These are phyloP conservation scores for Mamestra brassicae DNA, from an alignment of 2,888 invertebrate species.

Conservation along the genomic window DNA sequence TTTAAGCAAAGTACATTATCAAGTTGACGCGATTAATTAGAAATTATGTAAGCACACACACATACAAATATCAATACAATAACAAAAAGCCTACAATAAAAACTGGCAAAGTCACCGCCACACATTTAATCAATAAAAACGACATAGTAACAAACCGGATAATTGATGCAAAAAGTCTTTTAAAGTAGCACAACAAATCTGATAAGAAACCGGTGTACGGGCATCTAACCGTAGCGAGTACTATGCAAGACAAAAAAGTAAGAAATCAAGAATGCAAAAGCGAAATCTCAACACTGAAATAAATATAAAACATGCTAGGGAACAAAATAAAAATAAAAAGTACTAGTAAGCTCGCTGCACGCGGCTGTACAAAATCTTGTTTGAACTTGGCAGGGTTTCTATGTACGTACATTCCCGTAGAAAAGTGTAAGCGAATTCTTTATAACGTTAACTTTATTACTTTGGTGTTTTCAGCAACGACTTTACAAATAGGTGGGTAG, in stretches of 20 bases:
- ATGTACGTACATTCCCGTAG: constrained; percentile 26
- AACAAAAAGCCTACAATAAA: constrained; percentile 51
- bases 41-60: constrained; percentile 18
- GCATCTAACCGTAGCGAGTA: constrained; percentile 64
- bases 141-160: constrained; percentile 66
- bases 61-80: constrained; percentile 22
- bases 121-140: constrained; percentile 61
- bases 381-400: constrained; percentile 48
- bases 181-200: constrained; percentile 70
- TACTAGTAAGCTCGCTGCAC: constrained; percentile 24
- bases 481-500: constrained; percentile 10
- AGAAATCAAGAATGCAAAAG: constrained; percentile 63
- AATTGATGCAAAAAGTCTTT: constrained; percentile 72
- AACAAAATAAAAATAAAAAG: constrained; percentile 39
- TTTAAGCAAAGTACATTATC: neutral
- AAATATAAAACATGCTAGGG: constrained; percentile 50
- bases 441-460: constrained; percentile 39
- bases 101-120: constrained; percentile 47
- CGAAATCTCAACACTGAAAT: constrained; percentile 49
- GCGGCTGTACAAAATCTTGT: constrained; percentile 43
- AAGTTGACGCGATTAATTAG: constrained; percentile 5
- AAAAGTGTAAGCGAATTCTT: constrained; percentile 56
- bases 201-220: constrained; percentile 72
- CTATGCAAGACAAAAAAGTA: constrained; percentile 60
- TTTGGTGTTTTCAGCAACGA: constrained; percentile 35